Percentiles rank a stretch among this genome's conserved stretches.
Evolutionary conservation across 2,113 vertebrate genomes (phyloP).

Genomic region (Struthio camelus): DNA sequence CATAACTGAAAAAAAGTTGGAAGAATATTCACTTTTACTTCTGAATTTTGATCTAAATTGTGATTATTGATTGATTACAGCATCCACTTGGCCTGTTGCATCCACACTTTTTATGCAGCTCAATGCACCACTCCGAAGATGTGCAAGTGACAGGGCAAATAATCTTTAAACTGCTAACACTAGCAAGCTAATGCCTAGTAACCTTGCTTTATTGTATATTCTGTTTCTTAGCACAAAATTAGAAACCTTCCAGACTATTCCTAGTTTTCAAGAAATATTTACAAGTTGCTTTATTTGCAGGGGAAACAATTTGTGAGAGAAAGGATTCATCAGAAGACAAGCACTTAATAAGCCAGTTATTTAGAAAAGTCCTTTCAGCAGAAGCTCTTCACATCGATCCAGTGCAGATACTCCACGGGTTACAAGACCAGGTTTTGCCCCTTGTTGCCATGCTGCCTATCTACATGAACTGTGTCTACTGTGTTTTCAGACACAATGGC

Average conservation of each 20-base stretch:
- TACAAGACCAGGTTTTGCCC: neutral
- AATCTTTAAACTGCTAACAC: neutral
- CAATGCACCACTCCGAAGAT: neutral
- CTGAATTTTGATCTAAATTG: neutral
- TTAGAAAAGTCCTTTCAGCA: neutral
- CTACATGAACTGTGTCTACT: neutral
- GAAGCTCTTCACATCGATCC: neutral
- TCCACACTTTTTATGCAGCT: neutral
- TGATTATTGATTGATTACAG: neutral
- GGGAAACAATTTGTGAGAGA: neutral
- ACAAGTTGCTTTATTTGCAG: neutral
- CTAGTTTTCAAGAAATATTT: neutral
- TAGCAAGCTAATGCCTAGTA: neutral
- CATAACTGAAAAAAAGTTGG: neutral
- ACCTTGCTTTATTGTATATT: neutral
- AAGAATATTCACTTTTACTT: neutral
- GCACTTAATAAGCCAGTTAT: neutral
- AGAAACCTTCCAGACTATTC: neutral
- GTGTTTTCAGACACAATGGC: neutral
- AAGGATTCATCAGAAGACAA: neutral
- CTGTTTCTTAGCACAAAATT: neutral
- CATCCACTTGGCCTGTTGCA: neutral
- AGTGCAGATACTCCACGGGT: fast-evolving
- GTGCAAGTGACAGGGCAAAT: neutral
- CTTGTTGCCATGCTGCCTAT: neutral